Base-by-base conservation (phyloP, 2,888 invertebrate genomes). In the Netelia melanura region DNA sequence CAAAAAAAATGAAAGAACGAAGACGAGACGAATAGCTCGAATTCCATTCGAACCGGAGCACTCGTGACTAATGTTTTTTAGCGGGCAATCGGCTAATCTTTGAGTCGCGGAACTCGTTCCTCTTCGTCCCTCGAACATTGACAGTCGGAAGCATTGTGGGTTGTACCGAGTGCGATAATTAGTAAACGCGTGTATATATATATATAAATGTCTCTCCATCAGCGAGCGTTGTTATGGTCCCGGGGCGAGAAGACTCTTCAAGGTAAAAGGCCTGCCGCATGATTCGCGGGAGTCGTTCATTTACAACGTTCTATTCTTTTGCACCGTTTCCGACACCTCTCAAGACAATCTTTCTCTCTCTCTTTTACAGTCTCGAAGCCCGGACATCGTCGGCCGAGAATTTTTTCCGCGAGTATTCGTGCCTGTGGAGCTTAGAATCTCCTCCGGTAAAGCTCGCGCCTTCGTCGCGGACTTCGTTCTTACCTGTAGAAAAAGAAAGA, bases 61-160 rank as follows among this genome's bases (percentile, higher is more conserved):
- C 80, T 86, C 81, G 72, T 70, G 52, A 21, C 83, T 48, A 62
- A 43, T 71, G 68, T 71, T 86, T 88, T 88, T 91, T 91, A 90
- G 89, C 90, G 82, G 62, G 72, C 82, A 70, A 70, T 61, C 74
- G 86, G 88, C 90, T 90, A 91, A 91, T 90, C 86, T 86, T 81
- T 65, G 77, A 83, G 78, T 81, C 82, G 80, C 77, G 84, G 52
- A 81, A 68, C 62, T 54, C 56, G 21, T 44, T 25, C 38, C 21
- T 11, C 62, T 9, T n/a, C 9, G 38, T 25, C 62, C 67, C 74
- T 61, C 75, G 70, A 81, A 81, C 83, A 88, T 87, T 86, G 87
- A 91, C 91, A 91, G 90, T 89, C 81, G 86, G 85, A 82, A 86
- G 89, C 86, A 91, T 91, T 91, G 91, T 91, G 89, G 81, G 86